Evolutionary conservation across 2,113 vertebrate genomes (phyloP), one percentile per base, ranked within the genome.

Genomic region (Sander vitreus): DNA sequence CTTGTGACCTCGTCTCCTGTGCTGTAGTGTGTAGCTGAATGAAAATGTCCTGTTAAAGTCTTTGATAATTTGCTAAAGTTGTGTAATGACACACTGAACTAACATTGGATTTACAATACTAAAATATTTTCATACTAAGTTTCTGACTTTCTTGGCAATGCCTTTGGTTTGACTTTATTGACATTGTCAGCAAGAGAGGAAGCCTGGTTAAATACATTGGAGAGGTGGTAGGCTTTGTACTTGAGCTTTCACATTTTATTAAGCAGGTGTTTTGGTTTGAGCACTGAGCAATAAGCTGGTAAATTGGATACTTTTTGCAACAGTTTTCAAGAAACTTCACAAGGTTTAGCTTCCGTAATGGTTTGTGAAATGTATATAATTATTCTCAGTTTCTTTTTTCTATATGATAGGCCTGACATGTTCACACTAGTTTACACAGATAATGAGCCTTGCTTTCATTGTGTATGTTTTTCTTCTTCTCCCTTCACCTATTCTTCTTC

Each of bases 341-440:
- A 47, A 48, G 23, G 57, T 47, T 62, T 43, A 43, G 4, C 5
- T 47, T 53, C 15, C 60, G 54, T n/a, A 36, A 51, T 33, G 12
- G 0, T 57, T 57, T n/a, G 3, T 25, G 14, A 33, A 70, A 62
- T 23, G 14, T 67, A 15, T 23, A 30, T 18, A 0, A 21, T 64
- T 10, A 27, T 53, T 16, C 50, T 30, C 7, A n/a, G 15, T 16
- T 45, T 43, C 15, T 74, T 13, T 25, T 51, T 62, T 21, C 12
- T 25, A 4, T 9, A 33, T 21, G 39, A 27, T n/a, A 71, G 15
- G 5, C 23, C 39, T 2, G 33, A 54, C 69, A 30, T 78, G 76
- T 82, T 76, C 25, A 13, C 11, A 59, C 43, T 59, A 50, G 64
- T 45, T 66, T 23, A 5, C 27, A n/a, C n/a, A 2, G 60, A 69